Evolutionary conservation across 2,888 invertebrate species (phyloP), one percentile per base, ranked within the genome.

Genomic region (Apoda limacodes): DNA sequence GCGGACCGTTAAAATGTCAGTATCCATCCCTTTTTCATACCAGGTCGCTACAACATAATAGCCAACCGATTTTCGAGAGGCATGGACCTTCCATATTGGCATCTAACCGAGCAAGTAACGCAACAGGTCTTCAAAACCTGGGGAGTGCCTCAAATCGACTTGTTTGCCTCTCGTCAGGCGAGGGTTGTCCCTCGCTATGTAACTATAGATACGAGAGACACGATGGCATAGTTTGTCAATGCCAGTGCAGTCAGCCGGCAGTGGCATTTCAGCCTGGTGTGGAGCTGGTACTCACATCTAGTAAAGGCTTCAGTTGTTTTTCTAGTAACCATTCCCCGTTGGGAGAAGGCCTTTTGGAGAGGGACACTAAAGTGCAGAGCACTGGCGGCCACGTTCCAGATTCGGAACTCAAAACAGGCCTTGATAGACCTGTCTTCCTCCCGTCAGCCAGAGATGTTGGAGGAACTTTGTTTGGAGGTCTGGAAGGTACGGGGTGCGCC

Each of bases 11-110:
- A 29, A 13, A 5, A 15, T 2, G 29, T 33, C 13, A 35, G 28
- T 2, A 25, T 55, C 7, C n/a, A n/a, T 3, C 14, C 26, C 2
- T 30, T 43, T 26, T 43, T 43, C 14, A 36, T 52, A 4, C 50
- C 52, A 13, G 50, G 49, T 4, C 30, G 36, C 9, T 49, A 46
- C 52, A 54, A 56, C 31, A 43, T 46, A 2, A 46, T 48, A 12
- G 50, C 53, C 4, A 50, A 52, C 21, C 31, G 37, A 4, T 35
- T 48, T 3, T 50, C 51, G n/a, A 11, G 34, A 9, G 14, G 28
- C 13, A 28, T 25, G 22, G 14, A 24, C 3, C 20, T 24, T 5
- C 34, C 30, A 10, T 37, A 40, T 13, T 38, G 31, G 31, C 34
- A 35, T 12, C 20, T 42, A 9, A 19, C 29, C 1, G 12, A 33